Evolutionary conservation across 2,797 vertebrate species (phyloP).

Genomic region (Synaphobranchus kaupii): DNA sequence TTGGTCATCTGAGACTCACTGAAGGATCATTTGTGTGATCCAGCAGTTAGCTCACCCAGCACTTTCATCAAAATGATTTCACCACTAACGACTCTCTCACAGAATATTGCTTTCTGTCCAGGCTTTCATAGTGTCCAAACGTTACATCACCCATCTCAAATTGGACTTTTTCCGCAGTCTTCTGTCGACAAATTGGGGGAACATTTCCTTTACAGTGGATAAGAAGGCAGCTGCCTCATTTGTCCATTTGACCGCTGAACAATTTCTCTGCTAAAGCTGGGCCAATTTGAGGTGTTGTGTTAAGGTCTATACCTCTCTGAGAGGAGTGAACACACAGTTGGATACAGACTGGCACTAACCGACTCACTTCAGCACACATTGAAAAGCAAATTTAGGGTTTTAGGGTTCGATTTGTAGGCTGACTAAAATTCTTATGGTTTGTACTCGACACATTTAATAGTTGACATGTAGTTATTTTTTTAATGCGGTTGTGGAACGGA

Average conservation of each 20-base stretch:
- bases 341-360: slow-evolving; percentile 44
- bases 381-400: not conserved
- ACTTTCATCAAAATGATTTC: slow-evolving; percentile 50
- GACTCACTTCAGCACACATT: slow-evolving; percentile 45
- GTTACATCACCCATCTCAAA: slow-evolving; percentile 47
- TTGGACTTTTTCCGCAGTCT: slow-evolving; percentile 49
- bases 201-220: slow-evolving; percentile 44
- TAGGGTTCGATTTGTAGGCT: not conserved
- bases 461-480: slow-evolving; percentile 32
- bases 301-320: slow-evolving; percentile 36
- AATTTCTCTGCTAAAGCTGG: slow-evolving; percentile 6
- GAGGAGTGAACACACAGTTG: slow-evolving; percentile 49
- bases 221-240: slow-evolving; percentile 44
- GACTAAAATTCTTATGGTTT: slow-evolving; percentile 7
- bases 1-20: not conserved
- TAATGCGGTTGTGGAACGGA: not conserved
- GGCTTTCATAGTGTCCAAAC: slow-evolving; percentile 54
- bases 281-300: not conserved
- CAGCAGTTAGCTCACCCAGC: slow-evolving; percentile 47
- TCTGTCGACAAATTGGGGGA: slow-evolving; percentile 52
- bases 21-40: slow-evolving; percentile 27
- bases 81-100: slow-evolving; percentile 43
- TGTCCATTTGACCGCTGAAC: slow-evolving; percentile 50
- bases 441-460: slow-evolving; percentile 22
- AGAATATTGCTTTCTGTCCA: slow-evolving; percentile 36